Evolutionary conservation across 2,113 vertebrate genomes (phyloP).

Genomic region (Emydocephalus ijimae): DNA sequence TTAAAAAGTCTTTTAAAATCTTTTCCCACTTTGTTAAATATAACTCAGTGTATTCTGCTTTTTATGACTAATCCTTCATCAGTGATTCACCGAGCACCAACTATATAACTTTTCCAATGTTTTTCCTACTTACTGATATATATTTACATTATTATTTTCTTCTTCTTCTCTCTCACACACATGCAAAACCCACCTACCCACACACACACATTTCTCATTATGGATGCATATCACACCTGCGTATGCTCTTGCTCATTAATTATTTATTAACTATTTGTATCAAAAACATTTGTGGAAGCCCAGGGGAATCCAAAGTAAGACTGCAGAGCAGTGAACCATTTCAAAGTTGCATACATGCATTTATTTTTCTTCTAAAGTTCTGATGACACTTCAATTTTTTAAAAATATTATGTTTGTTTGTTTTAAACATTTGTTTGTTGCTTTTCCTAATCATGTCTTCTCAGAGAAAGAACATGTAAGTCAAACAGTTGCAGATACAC

Average conservation of each 20-base stretch:
- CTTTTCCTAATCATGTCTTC: neutral
- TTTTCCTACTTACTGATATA: neutral
- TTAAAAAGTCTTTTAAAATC: neutral
- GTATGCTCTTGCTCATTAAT: neutral
- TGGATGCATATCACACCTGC: neutral
- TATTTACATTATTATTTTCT: neutral
- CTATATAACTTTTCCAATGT: neutral
- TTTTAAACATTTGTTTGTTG: neutral
- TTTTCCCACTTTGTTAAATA: neutral
- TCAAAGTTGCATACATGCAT: neutral
- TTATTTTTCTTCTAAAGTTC: neutral
- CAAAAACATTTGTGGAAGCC: neutral
- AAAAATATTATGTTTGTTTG: neutral
- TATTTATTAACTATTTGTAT: neutral
- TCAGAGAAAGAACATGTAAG: neutral
- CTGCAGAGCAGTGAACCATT: neutral
- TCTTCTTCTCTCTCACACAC: neutral
- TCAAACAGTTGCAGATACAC: neutral
- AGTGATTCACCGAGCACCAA: neutral
- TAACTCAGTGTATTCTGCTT: neutral
- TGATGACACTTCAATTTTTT: neutral
- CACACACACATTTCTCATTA: neutral
- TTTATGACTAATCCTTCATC: neutral
- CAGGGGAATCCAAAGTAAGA: neutral
- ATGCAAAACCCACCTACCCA: neutral